Base-by-base conservation (phyloP, 1,140 invertebrate genomes). In the Brachystomella parvula region DNA sequence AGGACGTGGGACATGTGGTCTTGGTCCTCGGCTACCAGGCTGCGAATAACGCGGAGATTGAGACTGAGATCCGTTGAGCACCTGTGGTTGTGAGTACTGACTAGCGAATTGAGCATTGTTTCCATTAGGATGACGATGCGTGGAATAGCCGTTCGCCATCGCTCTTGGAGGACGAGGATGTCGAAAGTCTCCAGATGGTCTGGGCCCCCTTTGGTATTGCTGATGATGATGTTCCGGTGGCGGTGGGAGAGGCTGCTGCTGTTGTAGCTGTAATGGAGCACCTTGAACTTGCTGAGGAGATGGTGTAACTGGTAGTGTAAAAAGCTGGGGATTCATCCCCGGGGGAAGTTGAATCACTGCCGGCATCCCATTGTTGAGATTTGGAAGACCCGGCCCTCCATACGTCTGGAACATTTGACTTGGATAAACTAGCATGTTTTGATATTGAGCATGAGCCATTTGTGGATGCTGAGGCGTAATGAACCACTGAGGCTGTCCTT, bases 361-460 rank as follows among this genome's bases (percentile, higher is more conserved):
- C 30, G 58, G 29, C 33, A 60, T 60, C 3, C 57, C 30, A 53
- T 53, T 66, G 47, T 68, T 70, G 31, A 67, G 53, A 63, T 72
- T 72, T 32, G 63, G 39, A 65, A 69, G 69, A 47, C 35, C 62
- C 53, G 63, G 26, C 6, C 57, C 47, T 28, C 63, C 49, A 61
- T 70, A 73, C 30, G 71, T 61, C 61, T 69, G 71, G 53, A 70
- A 68, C 66, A 73, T 68, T 60, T 73, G 71, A 61, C 68, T 70
- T 67, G 64, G 66, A 60, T 73, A 73, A 49, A 73, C 63, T 28
- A 73, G 65, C 68, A 73, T 70, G 49, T 73, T 73, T 29, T 62
- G 68, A 61, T 68, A 64, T 73, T 73, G 71, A n/a, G n/a, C n/a
- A n/a, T n/a, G n/a, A 69, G 71, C 71, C 31, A 73, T 29, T 65